A percentile compares a stretch with the other conserved stretches of the same genome.
phyloP scores from a whole-genome alignment of 2,797 vertebrate genomes.

The Leptoclinus maculatus region DNA sequence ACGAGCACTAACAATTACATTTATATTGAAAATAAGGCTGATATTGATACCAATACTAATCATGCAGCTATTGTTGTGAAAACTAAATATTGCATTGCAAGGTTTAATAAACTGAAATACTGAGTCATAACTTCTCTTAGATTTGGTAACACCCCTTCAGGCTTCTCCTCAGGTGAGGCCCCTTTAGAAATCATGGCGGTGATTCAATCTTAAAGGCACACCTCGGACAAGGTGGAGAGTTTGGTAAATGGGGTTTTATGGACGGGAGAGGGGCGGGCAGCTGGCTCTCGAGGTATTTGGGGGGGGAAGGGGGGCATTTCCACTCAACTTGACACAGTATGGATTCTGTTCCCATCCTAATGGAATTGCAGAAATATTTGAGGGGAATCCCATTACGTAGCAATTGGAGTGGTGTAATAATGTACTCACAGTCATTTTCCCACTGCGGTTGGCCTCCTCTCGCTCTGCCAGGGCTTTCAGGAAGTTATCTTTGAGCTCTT shows the following conservation, averaged over 20 bases:
- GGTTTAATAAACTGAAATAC: too few relatives aligned
- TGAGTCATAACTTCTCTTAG: background rate
- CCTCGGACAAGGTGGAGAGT: conserved; percentile 6
- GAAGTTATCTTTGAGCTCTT: conserved; percentile 89
- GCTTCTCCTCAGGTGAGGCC: background rate
- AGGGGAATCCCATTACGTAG: conserved; percentile 86
- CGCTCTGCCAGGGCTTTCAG: conserved; percentile 87
- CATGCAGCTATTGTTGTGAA: background rate
- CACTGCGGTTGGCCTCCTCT: conserved; percentile 88
- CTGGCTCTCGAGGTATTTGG: conserved; percentile 38
- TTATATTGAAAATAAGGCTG: background rate
- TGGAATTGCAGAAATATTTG: conserved; percentile 80
- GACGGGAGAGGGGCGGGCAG: conserved; percentile 24
- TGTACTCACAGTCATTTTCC: conserved; percentile 90
- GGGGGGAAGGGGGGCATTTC: conserved; percentile 40
- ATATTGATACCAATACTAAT: background rate
- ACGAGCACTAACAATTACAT: background rate
- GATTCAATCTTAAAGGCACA: conserved; percentile 19
- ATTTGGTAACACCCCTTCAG: background rate
- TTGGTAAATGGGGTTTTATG: conserved; percentile 36
- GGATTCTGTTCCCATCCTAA: conserved; percentile 79
- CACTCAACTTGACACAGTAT: conserved; percentile 76
- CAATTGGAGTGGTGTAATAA: conserved; percentile 79
- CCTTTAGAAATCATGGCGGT: background rate
- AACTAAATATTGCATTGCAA: too few relatives aligned